phyloP scores from a whole-genome alignment of 2,888 invertebrate species.

The Celastrina argiolus region DNA sequence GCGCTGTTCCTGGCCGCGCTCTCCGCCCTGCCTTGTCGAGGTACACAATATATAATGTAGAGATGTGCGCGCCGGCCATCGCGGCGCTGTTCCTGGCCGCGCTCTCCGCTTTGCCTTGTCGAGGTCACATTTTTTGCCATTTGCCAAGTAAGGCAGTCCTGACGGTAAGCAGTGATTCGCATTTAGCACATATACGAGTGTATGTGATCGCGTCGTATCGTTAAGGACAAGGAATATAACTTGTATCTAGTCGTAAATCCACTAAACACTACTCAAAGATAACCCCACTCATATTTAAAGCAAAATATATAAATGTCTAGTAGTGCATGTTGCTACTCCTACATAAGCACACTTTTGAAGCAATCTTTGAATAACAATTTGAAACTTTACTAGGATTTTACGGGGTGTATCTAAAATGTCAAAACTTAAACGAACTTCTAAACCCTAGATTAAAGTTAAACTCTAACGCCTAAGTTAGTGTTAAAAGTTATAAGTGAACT shows the following conservation, averaged over 20 bases:
- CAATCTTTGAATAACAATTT: background rate
- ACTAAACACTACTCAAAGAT: background rate
- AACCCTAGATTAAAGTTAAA: background rate
- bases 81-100: conserved; percentile 68
- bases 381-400: conserved; percentile 10
- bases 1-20: too few relatives aligned
- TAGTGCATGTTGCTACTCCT: background rate
- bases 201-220: too few relatives aligned
- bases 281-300: background rate
- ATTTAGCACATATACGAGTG: too few relatives aligned
- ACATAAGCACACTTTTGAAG: background rate
- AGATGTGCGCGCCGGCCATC: conserved; percentile 67
- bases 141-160: too few relatives aligned
- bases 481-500: conserved; percentile 9
- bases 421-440: conserved; percentile 16
- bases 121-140: too few relatives aligned
- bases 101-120: conserved; percentile 61
- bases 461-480: background rate
- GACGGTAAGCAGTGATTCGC: too few relatives aligned
- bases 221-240: too few relatives aligned
- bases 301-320: background rate
- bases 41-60: conserved; percentile 56
- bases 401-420: background rate
- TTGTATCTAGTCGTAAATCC: background rate
- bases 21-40: too few relatives aligned